Base-by-base conservation (phyloP, 2,888 invertebrate species). In the Drosophila vallismaia region DNA sequence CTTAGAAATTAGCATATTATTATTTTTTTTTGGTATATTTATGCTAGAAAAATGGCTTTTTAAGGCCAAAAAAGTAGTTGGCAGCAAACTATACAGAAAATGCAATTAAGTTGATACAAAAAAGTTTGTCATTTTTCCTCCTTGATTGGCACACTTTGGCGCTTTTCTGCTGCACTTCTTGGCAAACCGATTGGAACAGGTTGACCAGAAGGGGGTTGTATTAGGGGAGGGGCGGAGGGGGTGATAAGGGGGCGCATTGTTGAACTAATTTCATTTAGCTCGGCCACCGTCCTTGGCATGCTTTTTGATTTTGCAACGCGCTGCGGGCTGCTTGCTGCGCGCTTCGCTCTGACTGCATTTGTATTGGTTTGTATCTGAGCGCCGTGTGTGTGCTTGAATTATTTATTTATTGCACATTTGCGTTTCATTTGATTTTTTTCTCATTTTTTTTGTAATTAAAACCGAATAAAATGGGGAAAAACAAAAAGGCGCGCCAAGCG, bases 231-330 rank as follows among this genome's bases (percentile, higher is more conserved):
- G 19, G 52, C 10, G n/a, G 38, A 2, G 24, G 19, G 19, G 19
- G 19, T 19, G 19, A 19, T 19, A 19, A 19, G 46, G 60, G 44
- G 50, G 64, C 38, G 53, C 66, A 76, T 71, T 84, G 75, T 75
- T 71, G 77, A 71, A 79, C 82, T 81, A 84, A 82, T 84, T 82
- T 74, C 73, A 79, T 81, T 77, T 79, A 54, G 76, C 63, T 78
- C 78, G 63, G 70, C 58, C 46, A 70, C 71, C 67, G 81, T 82
- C 81, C 81, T 82, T 82, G 81, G 81, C 81, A 78, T 84, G 85
- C 81, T 82, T 82, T 70, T 81, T 72, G 68, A 82, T 81, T 81
- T 84, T 69, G 82, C 74, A 84, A 84, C 71, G 68, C 52, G 29
- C 46, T 28, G 38, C 48, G 12, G 63, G 71, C 58, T 52, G 49